A percentile compares a stretch with the other conserved stretches of the same genome.
phyloP scores from a whole-genome alignment of 2,888 invertebrate species.

The Sminthurinus aureus region DNA sequence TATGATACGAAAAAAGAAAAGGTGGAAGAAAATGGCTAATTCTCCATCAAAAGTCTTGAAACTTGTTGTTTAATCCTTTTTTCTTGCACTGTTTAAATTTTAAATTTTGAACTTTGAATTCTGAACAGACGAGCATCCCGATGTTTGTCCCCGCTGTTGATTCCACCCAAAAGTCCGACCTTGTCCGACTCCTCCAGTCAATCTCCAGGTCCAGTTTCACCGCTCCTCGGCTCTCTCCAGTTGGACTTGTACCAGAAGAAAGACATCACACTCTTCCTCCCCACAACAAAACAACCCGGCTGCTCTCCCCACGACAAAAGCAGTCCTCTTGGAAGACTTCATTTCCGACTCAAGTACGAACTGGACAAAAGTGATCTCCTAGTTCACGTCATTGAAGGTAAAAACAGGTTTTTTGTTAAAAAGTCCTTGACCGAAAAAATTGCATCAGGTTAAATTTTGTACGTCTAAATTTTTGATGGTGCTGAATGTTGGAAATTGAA shows the following conservation, averaged over 20 bases:
- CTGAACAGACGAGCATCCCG: conserved; percentile 62
- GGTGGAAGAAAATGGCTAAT: too few species aligned
- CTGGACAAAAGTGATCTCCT: conserved; percentile 88
- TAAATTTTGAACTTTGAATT: background rate
- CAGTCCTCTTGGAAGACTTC: conserved; percentile 75
- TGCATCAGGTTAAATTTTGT: too few species aligned
- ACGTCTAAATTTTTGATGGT: too few species aligned
- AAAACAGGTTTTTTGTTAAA: too few species aligned
- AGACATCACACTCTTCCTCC: conserved; percentile 79
- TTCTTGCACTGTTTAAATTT: background rate
- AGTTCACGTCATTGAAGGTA: conserved; percentile 91
- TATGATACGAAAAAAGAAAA: too few species aligned
- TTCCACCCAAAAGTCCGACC: conserved; percentile 65
- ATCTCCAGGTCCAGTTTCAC: conserved; percentile 57
- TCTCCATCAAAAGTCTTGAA: too few species aligned
- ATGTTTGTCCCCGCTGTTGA: conserved; percentile 79
- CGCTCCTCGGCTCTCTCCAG: conserved; percentile 80
- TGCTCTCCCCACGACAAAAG: conserved; percentile 67
- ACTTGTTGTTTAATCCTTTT: too few species aligned
- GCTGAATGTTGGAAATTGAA: too few species aligned
- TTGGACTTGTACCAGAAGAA: conserved; percentile 85
- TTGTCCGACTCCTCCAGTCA: conserved; percentile 65
- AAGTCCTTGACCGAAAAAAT: too few species aligned
- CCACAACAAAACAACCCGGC: conserved; percentile 66
- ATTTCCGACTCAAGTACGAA: conserved; percentile 85